phyloP scores from a whole-genome alignment of 1,140 invertebrate species.

The Bombyx mandarina region DNA sequence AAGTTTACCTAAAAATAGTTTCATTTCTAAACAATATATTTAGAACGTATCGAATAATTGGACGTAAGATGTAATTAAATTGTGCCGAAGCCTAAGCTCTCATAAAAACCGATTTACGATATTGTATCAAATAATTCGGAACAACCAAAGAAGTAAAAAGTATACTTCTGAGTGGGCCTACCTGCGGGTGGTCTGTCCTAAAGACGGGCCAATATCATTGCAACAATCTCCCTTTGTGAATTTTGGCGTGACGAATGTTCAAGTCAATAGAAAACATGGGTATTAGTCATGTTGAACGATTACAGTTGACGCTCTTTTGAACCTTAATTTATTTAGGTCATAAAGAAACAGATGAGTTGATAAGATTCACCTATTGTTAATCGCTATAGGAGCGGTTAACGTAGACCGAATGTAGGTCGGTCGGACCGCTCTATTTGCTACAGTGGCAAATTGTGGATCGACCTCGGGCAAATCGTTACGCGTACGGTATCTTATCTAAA shows the following conservation, averaged over 20 bases:
- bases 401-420: conserved; percentile 57
- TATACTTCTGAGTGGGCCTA: conserved; percentile 13
- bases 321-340: conserved; percentile 14
- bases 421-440: conserved; percentile 62
- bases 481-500: conserved; percentile 47
- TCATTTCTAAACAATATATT: too few species aligned
- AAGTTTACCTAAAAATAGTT: too few species aligned
- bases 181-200: conserved; percentile 25
- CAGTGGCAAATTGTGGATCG: conserved; percentile 60
- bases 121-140: too few species aligned
- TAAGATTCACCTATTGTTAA: conserved; percentile 52
- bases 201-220: conserved; percentile 7
- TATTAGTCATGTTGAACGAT: conserved; percentile 1
- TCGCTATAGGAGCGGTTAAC: conserved; percentile 51
- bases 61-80: too few species aligned
- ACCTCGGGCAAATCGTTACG: conserved; percentile 49
- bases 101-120: too few species aligned
- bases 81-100: too few species aligned
- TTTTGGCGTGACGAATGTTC: conserved; percentile 5
- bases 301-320: not conserved
- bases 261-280: not conserved
- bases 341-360: conserved; percentile 26
- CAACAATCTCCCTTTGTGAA: conserved; percentile 6
- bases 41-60: too few species aligned
- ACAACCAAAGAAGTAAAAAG: too few species aligned